Evolutionary conservation across 2,888 invertebrate species (phyloP), one percentile per base, ranked within the genome.

Genomic region (Yponomeuta plumbellus): DNA sequence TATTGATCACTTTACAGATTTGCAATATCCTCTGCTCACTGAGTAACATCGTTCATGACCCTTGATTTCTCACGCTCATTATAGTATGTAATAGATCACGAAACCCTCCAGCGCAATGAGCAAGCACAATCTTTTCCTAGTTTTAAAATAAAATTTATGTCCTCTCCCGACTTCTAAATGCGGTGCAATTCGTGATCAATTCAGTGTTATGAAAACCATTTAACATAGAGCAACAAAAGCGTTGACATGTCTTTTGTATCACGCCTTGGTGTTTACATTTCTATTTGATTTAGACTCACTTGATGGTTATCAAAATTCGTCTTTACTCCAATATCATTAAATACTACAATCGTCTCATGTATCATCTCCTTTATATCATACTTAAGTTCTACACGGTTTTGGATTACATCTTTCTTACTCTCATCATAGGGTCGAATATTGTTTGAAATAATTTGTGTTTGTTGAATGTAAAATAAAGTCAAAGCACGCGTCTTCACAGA

Each of bases 131-230:
- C 34, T 17, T 52, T 52, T 52, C 3, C 17, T 17, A 52, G 17
- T 17, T 52, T 52, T 52, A 52, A 52, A 52, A 52, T 52, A 13
- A 52, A 52, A 52, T 52, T 59, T 20, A 59, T 22, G 10, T 10
- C 11, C 21, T 59, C 59, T 22, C 13, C 22, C 21, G n/a, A 21
- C 23, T 10, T 13, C 21, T 59, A 21, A 59, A 59, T 79, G 82
- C 82, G 80, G 80, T 74, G 69, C 75, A 83, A 87, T 83, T 84
- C 87, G 80, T 81, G 79, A 82, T 86, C 85, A 89, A 90, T 89
- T 86, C 87, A 80, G 79, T 90, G 88, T 89, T 86, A 87, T 83
- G 77, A 74, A 87, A 87, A 85, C 87, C 87, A 88, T 88, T 88
- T 81, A 86, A 86, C 84, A 85, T 21, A 78, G 70, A 74, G 82